phyloP scores from a whole-genome alignment of 30 jellyfish, hydroid and myxozoan genomes.

The Catostylus mosaicus region DNA sequence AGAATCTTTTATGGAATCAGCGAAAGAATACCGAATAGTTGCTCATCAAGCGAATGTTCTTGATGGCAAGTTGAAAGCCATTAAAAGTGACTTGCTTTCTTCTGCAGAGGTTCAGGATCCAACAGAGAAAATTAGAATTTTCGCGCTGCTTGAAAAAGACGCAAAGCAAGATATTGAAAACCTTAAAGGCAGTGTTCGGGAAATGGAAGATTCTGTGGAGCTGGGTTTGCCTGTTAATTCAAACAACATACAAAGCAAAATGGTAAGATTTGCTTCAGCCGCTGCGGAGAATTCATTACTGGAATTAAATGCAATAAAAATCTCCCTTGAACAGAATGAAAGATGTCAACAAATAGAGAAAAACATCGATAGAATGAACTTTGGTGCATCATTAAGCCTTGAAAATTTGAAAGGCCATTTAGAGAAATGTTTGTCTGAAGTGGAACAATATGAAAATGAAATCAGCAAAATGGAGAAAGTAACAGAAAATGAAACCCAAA shows the following conservation, averaged over 20 bases:
- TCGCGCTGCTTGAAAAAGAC: neutral
- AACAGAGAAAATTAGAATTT: neutral
- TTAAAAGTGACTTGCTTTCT: neutral
- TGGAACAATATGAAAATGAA: constrained; percentile 4
- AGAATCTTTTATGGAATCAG: neutral
- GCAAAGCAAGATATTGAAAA: neutral
- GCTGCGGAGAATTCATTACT: neutral
- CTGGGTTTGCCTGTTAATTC: neutral
- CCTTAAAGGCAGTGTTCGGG: neutral
- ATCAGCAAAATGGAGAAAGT: neutral
- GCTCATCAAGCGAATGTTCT: neutral
- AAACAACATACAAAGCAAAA: neutral
- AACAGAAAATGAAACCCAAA: neutral
- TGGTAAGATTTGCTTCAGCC: neutral
- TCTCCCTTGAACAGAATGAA: neutral
- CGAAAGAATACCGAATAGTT: neutral
- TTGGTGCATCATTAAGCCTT: neutral
- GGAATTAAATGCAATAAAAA: neutral
- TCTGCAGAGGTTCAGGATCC: neutral
- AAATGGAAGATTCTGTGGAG: neutral
- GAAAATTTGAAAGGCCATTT: neutral
- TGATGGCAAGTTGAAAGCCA: neutral
- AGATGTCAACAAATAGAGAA: neutral
- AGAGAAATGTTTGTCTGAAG: constrained; percentile 1
- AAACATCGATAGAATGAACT: neutral